These are phyloP conservation scores for Bryconaethiops microstoma DNA, from an alignment of 2,797 vertebrate genomes.

Conservation along the genomic window DNA sequence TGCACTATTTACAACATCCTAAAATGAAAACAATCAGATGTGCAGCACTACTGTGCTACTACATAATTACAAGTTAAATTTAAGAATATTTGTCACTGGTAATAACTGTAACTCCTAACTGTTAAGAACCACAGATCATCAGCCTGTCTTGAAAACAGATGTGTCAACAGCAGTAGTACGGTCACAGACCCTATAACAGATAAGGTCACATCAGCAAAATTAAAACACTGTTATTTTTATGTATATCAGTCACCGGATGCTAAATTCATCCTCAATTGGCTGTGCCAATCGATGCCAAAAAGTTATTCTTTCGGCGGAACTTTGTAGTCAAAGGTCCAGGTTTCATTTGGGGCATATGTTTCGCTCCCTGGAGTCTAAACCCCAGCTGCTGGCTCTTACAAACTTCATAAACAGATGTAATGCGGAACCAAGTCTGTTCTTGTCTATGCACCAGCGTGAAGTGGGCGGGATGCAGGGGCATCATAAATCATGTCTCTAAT, in stretches of 20 bases:
- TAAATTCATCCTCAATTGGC: slow-evolving; percentile 16
- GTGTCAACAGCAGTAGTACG: too few relatives aligned
- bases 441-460: slow-evolving; percentile 28
- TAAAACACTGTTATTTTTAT: neutral
- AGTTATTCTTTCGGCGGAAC: neutral
- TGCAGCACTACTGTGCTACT: too few relatives aligned
- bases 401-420: slow-evolving; percentile 39
- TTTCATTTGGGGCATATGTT: slow-evolving; percentile 34
- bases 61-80: too few relatives aligned
- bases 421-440: slow-evolving; percentile 11
- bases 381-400: slow-evolving; percentile 31
- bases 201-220: slow-evolving; percentile 4
- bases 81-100: too few relatives aligned
- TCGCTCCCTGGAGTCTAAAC: slow-evolving; percentile 18
- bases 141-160: too few relatives aligned
- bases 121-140: too few relatives aligned
- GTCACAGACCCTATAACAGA: neutral
- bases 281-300: slow-evolving; percentile 10
- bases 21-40: too few relatives aligned
- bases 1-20: too few relatives aligned
- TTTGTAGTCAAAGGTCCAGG: slow-evolving; percentile 4
- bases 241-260: slow-evolving; percentile 20
- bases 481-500: slow-evolving; percentile 62
- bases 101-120: too few relatives aligned
- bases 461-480: slow-evolving; percentile 37